Evolutionary conservation across 2,888 invertebrate genomes (phyloP), one percentile per base, ranked within the genome.

Genomic region (Podotricha telesiphe): DNA sequence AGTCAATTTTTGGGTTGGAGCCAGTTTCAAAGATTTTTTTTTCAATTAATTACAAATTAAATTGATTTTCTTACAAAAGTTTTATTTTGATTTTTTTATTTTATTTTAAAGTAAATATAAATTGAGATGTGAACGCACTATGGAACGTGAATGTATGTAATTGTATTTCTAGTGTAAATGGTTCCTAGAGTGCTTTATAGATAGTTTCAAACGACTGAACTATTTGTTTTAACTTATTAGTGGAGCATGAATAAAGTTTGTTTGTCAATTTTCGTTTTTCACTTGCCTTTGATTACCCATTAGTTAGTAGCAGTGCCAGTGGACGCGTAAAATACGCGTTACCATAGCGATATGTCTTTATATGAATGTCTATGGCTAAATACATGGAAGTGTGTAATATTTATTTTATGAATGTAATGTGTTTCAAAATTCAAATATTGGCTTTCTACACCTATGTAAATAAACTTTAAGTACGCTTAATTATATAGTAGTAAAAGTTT

Each of bases 211-310:
- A 61, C 13, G 58, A 53, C 64, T 67, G 69, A 59, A 13, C 20
- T 69, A 45, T 50, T 77, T 76, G 73, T 76, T 79, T 82, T 83
- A 82, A 84, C 79, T 83, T 85, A 80, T 84, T 86, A 78, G 79
- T 76, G 76, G 75, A 79, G 80, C 81, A 80, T 82, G 79, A 86
- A 87, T 86, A 86, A 87, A 81, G 80, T 78, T 82, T 83, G 79
- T 82, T 84, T 76, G 81, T 85, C 83, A 76, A 80, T 82, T 75
- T 79, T 73, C 77, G 79, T 79, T 78, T 75, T 71, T 71, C 68
- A 61, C 58, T 66, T 61, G 17, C 47, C 48, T 61, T 5, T 48
- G 28, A 47, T 47, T 59, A 40, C 17, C 20, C 13, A 13, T 8
- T 47, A 15, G 56, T 71, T 64, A 20, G 47, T 51, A 42, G 20